Evolutionary conservation across 2,113 vertebrate genomes (phyloP), one percentile per base, ranked within the genome.

Genomic region (Callithrix jacchus): DNA sequence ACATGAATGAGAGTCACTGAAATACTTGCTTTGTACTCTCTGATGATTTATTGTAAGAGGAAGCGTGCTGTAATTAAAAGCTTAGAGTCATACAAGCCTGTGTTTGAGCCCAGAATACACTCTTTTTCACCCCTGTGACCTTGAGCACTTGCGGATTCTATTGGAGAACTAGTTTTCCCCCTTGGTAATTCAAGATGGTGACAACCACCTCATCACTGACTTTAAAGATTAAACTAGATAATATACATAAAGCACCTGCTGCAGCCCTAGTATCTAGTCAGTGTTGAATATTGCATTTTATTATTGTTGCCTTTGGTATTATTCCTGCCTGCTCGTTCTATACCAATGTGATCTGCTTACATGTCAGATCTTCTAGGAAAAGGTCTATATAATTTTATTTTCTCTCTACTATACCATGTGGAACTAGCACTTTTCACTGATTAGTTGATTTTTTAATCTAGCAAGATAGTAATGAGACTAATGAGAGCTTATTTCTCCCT

Each of bases 391-490:
- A 58, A 27, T 80, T 87, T 87, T 91, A 90, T 93, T 97, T 88
- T 58, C 88, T 70, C 83, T 56, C 8, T 58, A 83, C 27, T 10
- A 10, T 61, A 37, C 79, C 85, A 10, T 23, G 42, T 70, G 86
- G 77, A 96, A 45, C 42, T 21, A 92, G 74, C 42, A 81, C 76
- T 86, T 66, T 68, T 88, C 76, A 92, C 70, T 90, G 90, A 97
- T 97, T 84, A 80, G 80, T 47, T 96, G 37, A 73, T 95, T 79
- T 96, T 96, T 93, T 93, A 82, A 92, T 93, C 45, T 80, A 87
- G 58, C 40, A 86, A 64, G 79, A 61, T 64, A 80, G 85, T 89
- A 93, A 92, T 73, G 64, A 93, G 68, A 89, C 82, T 79, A 47
- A 49, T 58, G 79, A 84, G 87, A 92, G 82, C 45, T 70, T 68